Evolutionary conservation across 2,797 vertebrate genomes (phyloP).

Genomic region (Tapera naevia): DNA sequence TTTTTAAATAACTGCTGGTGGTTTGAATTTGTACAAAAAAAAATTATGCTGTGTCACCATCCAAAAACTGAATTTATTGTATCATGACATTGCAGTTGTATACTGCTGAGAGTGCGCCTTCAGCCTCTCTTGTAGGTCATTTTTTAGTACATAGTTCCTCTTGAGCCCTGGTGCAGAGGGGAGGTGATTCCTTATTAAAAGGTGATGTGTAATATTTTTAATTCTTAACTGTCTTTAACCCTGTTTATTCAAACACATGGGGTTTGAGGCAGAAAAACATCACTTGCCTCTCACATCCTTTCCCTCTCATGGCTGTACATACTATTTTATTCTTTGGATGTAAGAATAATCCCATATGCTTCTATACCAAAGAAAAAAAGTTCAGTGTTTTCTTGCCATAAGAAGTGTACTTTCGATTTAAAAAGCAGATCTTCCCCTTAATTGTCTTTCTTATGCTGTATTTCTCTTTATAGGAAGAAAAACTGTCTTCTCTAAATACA

Average conservation of each 20-base stretch:
- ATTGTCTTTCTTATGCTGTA: neutral
- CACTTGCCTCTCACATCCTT: neutral
- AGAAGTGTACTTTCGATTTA: neutral
- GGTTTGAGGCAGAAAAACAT: neutral
- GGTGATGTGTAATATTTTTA: neutral
- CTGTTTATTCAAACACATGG: neutral
- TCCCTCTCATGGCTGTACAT: neutral
- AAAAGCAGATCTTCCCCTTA: slow-evolving; percentile 21
- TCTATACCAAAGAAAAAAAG: neutral
- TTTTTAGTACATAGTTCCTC: neutral
- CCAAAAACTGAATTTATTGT: neutral
- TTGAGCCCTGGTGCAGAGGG: neutral
- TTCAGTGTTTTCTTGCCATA: neutral
- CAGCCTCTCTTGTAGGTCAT: neutral
- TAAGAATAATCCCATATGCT: neutral
- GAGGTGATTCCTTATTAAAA: neutral
- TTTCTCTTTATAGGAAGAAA: neutral
- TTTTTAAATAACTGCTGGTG: neutral
- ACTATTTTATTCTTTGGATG: neutral
- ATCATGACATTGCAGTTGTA: neutral
- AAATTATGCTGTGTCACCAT: neutral
- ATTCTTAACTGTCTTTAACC: neutral
- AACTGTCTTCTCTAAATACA: neutral
- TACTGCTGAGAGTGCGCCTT: neutral
- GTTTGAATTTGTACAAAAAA: neutral